Evolutionary conservation across 2,797 vertebrate species (phyloP).

Genomic region (Trachurus trachurus): DNA sequence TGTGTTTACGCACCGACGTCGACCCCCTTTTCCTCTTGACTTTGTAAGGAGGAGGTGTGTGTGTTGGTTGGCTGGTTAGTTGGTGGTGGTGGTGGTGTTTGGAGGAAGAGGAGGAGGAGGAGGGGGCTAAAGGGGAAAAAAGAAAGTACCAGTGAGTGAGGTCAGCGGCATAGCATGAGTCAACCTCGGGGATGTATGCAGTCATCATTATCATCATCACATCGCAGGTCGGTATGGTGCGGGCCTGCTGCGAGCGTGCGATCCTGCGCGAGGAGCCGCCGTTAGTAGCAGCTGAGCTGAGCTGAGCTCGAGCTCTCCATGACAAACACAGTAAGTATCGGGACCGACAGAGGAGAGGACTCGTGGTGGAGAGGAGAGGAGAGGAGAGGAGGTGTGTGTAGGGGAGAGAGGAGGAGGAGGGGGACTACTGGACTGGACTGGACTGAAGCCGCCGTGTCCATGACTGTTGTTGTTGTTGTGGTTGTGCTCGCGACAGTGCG

Average conservation of each 20-base stretch:
- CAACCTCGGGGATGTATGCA: conserved; percentile 86
- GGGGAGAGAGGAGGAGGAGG: too few species aligned
- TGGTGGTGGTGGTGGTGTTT: neutral
- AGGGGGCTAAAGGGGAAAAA: too few species aligned
- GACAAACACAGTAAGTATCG: conserved; percentile 74
- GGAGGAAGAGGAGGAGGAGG: too few species aligned
- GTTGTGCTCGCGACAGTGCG: conserved; percentile 14
- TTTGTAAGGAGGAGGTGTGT: conserved; percentile 35
- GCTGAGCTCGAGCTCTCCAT: too few species aligned
- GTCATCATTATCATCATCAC: too few species aligned
- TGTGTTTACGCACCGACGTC: conserved; percentile 49
- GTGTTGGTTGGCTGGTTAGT: neutral
- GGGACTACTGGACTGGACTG: too few species aligned
- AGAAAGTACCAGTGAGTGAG: conserved; percentile 80
- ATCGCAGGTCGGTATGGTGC: conserved; percentile 49
- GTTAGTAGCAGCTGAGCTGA: conserved; percentile 40
- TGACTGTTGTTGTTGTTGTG: conserved; percentile 29
- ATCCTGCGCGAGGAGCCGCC: conserved; percentile 50
- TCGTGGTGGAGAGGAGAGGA: too few species aligned
- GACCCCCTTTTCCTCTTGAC: conserved; percentile 64
- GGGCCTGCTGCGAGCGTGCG: conserved; percentile 57
- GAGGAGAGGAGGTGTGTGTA: too few species aligned
- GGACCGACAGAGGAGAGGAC: neutral
- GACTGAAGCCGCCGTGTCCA: conserved; percentile 2
- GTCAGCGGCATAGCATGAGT: conserved; percentile 88